Percentiles rank a stretch among this genome's conserved stretches.
These are phyloP conservation scores for Notarius quadriscutis DNA, from an alignment of 2,113 vertebrate species.

Conservation along the genomic window DNA sequence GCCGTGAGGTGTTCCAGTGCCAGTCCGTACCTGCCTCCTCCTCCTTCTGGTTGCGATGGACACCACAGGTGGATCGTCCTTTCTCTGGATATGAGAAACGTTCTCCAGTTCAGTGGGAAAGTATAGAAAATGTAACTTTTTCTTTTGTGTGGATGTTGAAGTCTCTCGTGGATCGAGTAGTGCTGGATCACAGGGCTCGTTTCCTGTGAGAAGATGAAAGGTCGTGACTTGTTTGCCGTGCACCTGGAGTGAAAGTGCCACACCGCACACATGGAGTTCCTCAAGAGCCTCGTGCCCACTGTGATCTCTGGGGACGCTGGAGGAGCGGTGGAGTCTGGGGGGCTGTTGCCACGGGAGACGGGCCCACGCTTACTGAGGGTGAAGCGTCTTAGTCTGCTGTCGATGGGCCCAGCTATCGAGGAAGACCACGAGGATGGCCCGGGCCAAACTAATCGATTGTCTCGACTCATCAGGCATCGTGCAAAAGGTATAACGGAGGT, in stretches of 20 bases:
- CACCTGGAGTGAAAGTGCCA: slow-evolving; percentile 20
- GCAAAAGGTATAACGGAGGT: slow-evolving; percentile 66
- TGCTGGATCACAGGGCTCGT: background rate
- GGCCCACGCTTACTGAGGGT: slow-evolving; percentile 84
- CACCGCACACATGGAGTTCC: slow-evolving; percentile 82
- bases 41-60: background rate
- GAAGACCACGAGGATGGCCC: slow-evolving; percentile 58
- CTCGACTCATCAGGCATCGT: slow-evolving; percentile 52
- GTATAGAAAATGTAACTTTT: background rate
- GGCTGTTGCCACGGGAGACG: slow-evolving; percentile 63
- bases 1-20: background rate
- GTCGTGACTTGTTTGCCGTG: slow-evolving; percentile 18
- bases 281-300: slow-evolving; percentile 85
- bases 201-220: slow-evolving; percentile 47
- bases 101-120: background rate
- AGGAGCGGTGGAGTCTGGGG: slow-evolving; percentile 60
- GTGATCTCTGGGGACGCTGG: slow-evolving; percentile 75
- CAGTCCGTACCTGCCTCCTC: background rate
- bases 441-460: slow-evolving; percentile 35
- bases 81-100: slow-evolving; percentile 1
- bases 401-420: slow-evolving; percentile 79
- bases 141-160: background rate
- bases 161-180: slow-evolving; percentile 3
- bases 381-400: slow-evolving; percentile 77
- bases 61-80: background rate